Evolutionary conservation across 2,888 invertebrate genomes (phyloP).

Genomic region (Xanthorhoe designata): DNA sequence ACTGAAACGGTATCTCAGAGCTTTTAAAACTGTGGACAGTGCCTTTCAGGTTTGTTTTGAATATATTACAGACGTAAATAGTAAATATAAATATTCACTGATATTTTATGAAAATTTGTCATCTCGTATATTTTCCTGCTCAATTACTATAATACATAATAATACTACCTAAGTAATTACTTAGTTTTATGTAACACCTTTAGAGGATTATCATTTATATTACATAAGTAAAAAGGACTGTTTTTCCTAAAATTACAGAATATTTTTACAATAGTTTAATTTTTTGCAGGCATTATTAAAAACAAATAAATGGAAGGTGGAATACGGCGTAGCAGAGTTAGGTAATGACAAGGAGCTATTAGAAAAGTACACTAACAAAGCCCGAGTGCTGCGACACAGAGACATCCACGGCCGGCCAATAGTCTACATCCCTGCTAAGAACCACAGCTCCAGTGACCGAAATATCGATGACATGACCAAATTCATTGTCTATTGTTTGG

Average conservation of each 20-base stretch:
- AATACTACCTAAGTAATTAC: too few species aligned
- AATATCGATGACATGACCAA: conserved; percentile 91
- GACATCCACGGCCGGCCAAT: conserved; percentile 91
- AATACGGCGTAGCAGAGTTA: conserved; percentile 88
- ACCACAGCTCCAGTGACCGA: conserved; percentile 89
- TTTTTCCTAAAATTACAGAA: not conserved
- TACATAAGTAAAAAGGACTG: too few species aligned
- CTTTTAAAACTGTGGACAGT: conserved; percentile 90
- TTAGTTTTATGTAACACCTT: not conserved
- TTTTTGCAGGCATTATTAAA: conserved; percentile 88
- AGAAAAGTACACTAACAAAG: conserved; percentile 87
- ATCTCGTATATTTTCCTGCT: not conserved
- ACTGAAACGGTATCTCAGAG: conserved; percentile 88
- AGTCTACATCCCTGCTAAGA: conserved; percentile 91
- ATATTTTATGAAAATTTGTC: too few species aligned
- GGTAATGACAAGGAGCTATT: conserved; percentile 81
- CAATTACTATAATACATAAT: too few species aligned
- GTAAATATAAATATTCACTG: too few species aligned
- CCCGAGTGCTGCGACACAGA: conserved; percentile 89
- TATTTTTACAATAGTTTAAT: not conserved
- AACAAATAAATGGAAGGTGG: conserved; percentile 92
- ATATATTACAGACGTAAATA: not conserved
- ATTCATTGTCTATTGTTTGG: conserved; percentile 91
- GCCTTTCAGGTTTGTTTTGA: conserved; percentile 88
- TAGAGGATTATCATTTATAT: too few species aligned